Base-by-base conservation (phyloP, 2,113 vertebrate genomes). In the Telmatochromis sp. region DNA sequence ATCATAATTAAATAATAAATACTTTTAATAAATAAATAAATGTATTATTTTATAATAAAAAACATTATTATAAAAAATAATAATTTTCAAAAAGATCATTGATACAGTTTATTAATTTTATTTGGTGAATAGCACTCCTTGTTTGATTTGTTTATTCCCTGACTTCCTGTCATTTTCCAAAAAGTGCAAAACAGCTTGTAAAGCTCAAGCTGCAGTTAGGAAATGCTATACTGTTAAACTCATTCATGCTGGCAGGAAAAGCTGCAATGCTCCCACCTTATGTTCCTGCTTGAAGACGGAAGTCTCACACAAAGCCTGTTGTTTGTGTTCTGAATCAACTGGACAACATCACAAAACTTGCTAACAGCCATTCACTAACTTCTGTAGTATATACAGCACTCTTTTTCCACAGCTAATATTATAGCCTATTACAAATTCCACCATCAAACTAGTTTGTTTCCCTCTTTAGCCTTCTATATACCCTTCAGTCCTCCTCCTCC, bases 271-370 rank as follows among this genome's bases (percentile, higher is more conserved):
- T 89, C 83, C 80, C 86, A 47, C 47, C 45, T 78, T n/a, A 31
- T 33, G 55, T 51, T 84, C 87, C 78, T 17, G 31, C 82, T 83
- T 35, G 0, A 6, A 70, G 51, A 54, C 86, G 88, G 91, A 94
- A 93, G 87, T 87, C 33, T 79, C 45, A 60, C 84, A 91, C 92
- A 92, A 92, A 90, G 81, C 35, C 57, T 80, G 84, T 78, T 82
- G 35, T 57, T 60, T 87, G 42, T 86, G 54, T 31, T 83, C 83
- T 42, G 26, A 17, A 11, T 75, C 33, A 1, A 12, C 51, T 40
- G n/a, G 21, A 42, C 40, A 12, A 63, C 60, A 68, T 60, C 42
- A 51, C 81, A 65, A 13, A 23, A 78, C 26, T 19, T 51, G 26
- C 73, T 13, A 78, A 51, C 4, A 78, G 26, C 2, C 23, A 49